These are phyloP conservation scores for Cheilosia vernalis DNA, from an alignment of 2,888 invertebrate species.

Conservation along the genomic window DNA sequence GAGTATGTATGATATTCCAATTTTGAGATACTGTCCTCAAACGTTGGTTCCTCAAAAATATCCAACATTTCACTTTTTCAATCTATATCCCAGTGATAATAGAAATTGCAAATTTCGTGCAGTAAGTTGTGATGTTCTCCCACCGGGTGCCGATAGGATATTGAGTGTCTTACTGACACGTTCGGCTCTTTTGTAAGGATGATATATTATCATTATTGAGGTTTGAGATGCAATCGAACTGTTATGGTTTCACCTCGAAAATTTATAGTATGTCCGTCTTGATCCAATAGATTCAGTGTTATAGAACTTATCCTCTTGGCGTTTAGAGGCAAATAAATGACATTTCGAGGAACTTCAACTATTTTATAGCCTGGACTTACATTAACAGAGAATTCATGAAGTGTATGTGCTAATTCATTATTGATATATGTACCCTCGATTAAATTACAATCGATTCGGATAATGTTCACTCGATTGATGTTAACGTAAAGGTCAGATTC, in stretches of 20 bases:
- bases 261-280: constrained; percentile 78
- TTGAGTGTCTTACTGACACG: not conserved
- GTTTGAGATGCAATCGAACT: constrained; percentile 75
- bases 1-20: not conserved
- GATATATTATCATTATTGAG: constrained; percentile 30
- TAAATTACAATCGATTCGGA: constrained; percentile 56
- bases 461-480: constrained; percentile 62
- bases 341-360: constrained; percentile 78
- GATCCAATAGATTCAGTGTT: constrained; percentile 78
- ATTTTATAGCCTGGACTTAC: constrained; percentile 79
- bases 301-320: constrained; percentile 76
- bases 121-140: constrained; percentile 27
- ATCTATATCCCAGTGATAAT: too few species aligned
- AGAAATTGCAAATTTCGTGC: constrained; percentile 38
- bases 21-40: not conserved
- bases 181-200: constrained; percentile 3
- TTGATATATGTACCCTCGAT: constrained; percentile 48
- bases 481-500: too few species aligned
- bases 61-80: not conserved
- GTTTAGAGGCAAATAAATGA: constrained; percentile 79
- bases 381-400: constrained; percentile 79
- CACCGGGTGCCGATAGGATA: not conserved
- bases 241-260: constrained; percentile 78
- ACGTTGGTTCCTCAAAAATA: not conserved
- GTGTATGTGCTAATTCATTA: constrained; percentile 77